phyloP scores from a whole-genome alignment of 2,888 invertebrate species.

The Drosophila colorata region DNA sequence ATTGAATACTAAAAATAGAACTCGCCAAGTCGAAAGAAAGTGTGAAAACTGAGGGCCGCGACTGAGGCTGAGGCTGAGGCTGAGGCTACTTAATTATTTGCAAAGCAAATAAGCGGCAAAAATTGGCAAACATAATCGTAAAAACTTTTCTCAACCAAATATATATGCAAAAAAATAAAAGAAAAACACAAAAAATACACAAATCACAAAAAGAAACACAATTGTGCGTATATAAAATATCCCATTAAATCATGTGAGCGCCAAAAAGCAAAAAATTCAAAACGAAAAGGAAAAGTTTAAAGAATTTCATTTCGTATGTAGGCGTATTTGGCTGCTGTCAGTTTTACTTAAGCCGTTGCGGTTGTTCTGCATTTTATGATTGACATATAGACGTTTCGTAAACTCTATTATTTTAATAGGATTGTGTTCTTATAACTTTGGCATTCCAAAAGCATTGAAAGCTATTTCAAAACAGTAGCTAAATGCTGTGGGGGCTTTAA shows the following conservation, averaged over 20 bases:
- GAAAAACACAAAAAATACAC: neutral
- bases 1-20: slow-evolving; percentile 57
- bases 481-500: neutral
- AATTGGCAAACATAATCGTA: slow-evolving; percentile 53
- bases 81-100: slow-evolving; percentile 55
- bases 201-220: slow-evolving; percentile 11
- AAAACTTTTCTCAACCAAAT: slow-evolving; percentile 31
- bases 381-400: slow-evolving; percentile 19
- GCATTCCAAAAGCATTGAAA: neutral
- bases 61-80: slow-evolving; percentile 28
- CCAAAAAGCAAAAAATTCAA: slow-evolving; percentile 1
- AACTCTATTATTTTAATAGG: slow-evolving; percentile 10
- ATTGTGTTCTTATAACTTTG: slow-evolving; percentile 12
- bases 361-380: slow-evolving; percentile 47
- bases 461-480: slow-evolving; percentile 5
- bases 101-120: slow-evolving; percentile 47
- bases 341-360: slow-evolving; percentile 20
- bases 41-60: slow-evolving; percentile 66
- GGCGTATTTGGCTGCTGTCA: slow-evolving; percentile 40
- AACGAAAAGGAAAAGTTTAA: slow-evolving; percentile 21
- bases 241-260: slow-evolving; percentile 55
- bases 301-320: slow-evolving; percentile 33
- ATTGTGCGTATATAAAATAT: slow-evolving; percentile 32
- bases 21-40: slow-evolving; percentile 59
- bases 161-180: slow-evolving; percentile 20